Conservation (phyloP, 2,888 invertebrate genomes). For the Notodonta ziczac region DNA sequence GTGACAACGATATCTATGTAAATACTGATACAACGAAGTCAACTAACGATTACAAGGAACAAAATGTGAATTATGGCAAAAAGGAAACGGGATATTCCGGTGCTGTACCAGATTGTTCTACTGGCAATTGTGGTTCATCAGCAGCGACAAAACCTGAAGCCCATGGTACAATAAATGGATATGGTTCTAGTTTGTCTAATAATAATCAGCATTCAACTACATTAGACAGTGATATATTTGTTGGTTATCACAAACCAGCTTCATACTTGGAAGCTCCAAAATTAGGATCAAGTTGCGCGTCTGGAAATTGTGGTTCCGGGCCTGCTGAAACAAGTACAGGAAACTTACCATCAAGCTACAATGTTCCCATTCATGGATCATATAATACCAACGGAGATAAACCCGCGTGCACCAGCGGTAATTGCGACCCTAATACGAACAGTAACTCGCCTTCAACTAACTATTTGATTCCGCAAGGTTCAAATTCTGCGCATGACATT, state of each 20-base stretch:
- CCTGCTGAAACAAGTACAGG: constrained; percentile 17
- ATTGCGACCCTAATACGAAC: constrained; percentile 24
- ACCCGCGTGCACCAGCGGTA: constrained; percentile 23
- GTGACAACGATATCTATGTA: constrained; percentile 29
- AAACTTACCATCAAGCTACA: constrained; percentile 27
- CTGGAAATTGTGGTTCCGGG: constrained; percentile 39
- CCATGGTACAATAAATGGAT: constrained; percentile 31
- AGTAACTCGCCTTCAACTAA: constrained; percentile 12
- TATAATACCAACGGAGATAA: constrained; percentile 18
- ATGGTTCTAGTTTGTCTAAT: constrained; percentile 29
- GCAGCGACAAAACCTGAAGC: constrained; percentile 13
- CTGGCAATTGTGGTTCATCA: constrained; percentile 29
- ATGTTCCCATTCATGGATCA: constrained; percentile 31
- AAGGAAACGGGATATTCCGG: constrained; percentile 5
- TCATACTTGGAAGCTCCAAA: constrained; percentile 60
- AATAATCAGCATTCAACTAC: constrained; percentile 29
- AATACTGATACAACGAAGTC: constrained; percentile 20
- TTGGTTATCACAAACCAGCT: constrained; percentile 48
- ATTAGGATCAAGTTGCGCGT: constrained; percentile 38
- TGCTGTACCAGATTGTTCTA: constrained; percentile 22
- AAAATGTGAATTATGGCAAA: constrained; percentile 14
- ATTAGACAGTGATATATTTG: constrained; percentile 20
- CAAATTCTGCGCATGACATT: neutral
- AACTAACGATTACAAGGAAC: constrained; percentile 17
- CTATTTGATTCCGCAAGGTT: constrained; percentile 15